Evolutionary conservation across 2,113 vertebrate species (phyloP), one percentile per base, ranked within the genome.

Genomic region (Sphaerodactylus townsendi): DNA sequence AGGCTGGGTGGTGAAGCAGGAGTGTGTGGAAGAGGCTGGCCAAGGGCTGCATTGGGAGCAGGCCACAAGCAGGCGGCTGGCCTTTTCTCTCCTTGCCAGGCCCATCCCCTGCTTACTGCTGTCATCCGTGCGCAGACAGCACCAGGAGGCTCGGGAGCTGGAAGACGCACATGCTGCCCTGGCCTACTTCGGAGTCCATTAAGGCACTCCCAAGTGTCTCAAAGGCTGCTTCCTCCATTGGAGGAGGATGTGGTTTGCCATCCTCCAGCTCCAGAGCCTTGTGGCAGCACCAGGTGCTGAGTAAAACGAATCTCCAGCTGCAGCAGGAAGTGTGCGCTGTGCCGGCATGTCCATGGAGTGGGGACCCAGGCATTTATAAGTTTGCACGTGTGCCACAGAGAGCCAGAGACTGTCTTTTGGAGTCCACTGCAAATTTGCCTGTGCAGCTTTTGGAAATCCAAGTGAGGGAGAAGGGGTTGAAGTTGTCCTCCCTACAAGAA

Each of bases 101-200:
- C 73, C 73, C 28, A 10, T 2, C 46, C 17, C 19, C 41, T 14
- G 30, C 10, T n/a, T n/a, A n/a, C n/a, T n/a, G n/a, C n/a, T n/a
- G n/a, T n/a, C n/a, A n/a, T n/a, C n/a, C n/a, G n/a, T n/a, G n/a
- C n/a, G n/a, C n/a, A n/a, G n/a, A n/a, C n/a, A n/a, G n/a, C n/a
- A n/a, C n/a, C n/a, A n/a, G 19, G 83, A 93, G 89, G 81, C 81
- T 4, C 0, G n/a, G n/a, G n/a, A 68, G 92, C 74, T 92, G 91
- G 94, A 93, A 90, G 90, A 93, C 93, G 95, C 92, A 92, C 90
- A 82, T 82, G 33, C 81, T 64, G 84, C 84, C 89, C 85, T 91
- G 93, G 86, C 93, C 93, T 94, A 89, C 92, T 93, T 95, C 89
- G 72, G 86, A 77, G 83, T 79, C 89, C 92, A 91, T 92, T 93